Evolutionary conservation across 1,140 invertebrate genomes (phyloP).

Genomic region (Centruroides sculpturatus): DNA sequence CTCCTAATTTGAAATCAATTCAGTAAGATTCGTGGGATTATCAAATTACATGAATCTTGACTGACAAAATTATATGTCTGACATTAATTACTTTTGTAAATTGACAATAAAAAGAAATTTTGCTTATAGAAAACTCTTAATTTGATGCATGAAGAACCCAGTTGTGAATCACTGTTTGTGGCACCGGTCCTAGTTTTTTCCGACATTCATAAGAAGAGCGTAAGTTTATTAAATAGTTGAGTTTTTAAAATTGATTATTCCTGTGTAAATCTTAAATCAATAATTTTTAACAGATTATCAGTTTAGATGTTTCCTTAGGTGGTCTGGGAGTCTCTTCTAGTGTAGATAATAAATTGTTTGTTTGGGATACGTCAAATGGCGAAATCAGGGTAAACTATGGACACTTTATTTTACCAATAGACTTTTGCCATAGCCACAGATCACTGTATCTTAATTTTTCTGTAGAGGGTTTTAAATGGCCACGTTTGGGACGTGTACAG

Average conservation of each 20-base stretch:
- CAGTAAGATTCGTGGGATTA: too few species aligned
- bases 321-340: slow-evolving; percentile 45
- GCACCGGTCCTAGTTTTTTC: slow-evolving; percentile 20
- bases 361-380: slow-evolving; percentile 48
- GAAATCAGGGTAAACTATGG: slow-evolving; percentile 31
- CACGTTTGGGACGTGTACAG: slow-evolving; percentile 52
- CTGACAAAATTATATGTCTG: too few species aligned
- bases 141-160: slow-evolving; percentile 23
- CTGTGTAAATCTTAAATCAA: neutral
- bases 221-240: slow-evolving; percentile 8
- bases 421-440: neutral
- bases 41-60: too few species aligned
- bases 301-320: slow-evolving; percentile 39
- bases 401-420: slow-evolving; percentile 9
- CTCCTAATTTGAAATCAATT: too few species aligned
- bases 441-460: neutral
- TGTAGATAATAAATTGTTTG: slow-evolving; percentile 38
- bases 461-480: slow-evolving; percentile 42
- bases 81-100: too few species aligned
- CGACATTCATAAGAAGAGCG: slow-evolving; percentile 21
- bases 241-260: neutral
- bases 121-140: slow-evolving; percentile 7
- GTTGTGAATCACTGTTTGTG: slow-evolving; percentile 20
- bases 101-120: neutral
- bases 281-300: slow-evolving; percentile 29